These are phyloP conservation scores for Sericinus montela DNA, from an alignment of 2,888 invertebrate genomes.

Conservation along the genomic window DNA sequence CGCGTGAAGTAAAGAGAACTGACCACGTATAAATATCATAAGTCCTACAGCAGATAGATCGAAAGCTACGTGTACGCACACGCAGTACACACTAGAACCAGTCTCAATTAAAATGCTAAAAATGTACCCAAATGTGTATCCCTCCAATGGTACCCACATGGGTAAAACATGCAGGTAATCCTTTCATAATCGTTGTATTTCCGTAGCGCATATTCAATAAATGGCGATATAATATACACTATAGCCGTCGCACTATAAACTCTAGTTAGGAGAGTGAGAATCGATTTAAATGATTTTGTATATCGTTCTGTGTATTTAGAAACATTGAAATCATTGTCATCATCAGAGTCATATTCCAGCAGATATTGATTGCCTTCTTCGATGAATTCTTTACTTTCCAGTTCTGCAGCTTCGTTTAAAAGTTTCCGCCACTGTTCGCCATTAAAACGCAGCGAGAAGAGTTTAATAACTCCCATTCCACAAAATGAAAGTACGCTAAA, in stretches of 20 bases:
- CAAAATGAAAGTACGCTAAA: conserved; percentile 54
- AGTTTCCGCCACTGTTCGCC: conserved; percentile 40
- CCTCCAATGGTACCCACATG: conserved; percentile 46
- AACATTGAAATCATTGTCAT: conserved; percentile 30
- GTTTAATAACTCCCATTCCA: conserved; percentile 51
- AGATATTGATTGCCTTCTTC: conserved; percentile 7
- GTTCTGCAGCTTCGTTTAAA: conserved; percentile 30
- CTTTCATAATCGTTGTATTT: conserved; percentile 24
- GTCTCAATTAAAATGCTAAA: conserved; percentile 39
- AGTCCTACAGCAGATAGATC: conserved; percentile 49
- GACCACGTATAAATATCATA: conserved; percentile 59
- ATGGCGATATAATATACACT: conserved; percentile 49
- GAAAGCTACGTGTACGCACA: conserved; percentile 48
- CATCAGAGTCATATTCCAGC: conserved; percentile 32
- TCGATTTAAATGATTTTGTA: conserved; percentile 35
- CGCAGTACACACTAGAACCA: conserved; percentile 45
- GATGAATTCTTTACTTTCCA: conserved; percentile 41
- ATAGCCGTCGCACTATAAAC: conserved; percentile 45
- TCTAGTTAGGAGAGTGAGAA: conserved; percentile 34
- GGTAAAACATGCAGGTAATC: conserved; percentile 54
- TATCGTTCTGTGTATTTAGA: conserved; percentile 29
- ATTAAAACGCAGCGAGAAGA: conserved; percentile 36
- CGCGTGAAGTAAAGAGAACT: conserved; percentile 42
- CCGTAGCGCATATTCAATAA: conserved; percentile 41
- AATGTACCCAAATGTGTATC: conserved; percentile 34